Conservation (phyloP, 1,140 invertebrate species). For the Drosophila pruinosa region DNA sequence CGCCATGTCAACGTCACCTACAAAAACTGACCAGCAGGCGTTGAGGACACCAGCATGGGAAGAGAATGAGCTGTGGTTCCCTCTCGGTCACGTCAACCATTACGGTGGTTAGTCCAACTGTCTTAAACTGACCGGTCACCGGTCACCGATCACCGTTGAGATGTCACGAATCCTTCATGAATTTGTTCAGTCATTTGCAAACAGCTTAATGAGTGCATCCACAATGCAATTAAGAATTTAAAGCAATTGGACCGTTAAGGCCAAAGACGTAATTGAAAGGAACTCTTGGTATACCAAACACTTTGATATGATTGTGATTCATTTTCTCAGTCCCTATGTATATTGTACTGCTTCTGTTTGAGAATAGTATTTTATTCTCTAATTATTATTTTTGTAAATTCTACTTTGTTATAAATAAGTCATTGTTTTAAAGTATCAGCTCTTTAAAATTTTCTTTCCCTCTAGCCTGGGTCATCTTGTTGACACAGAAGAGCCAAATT, state of each 20-base stretch:
- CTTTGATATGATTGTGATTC: no score
- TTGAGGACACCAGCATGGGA: background rate
- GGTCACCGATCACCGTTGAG: background rate
- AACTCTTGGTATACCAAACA: no score
- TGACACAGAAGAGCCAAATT: no score
- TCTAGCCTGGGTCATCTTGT: no score
- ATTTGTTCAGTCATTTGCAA: background rate
- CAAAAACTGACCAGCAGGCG: conserved; percentile 28
- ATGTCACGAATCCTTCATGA: conserved; percentile 8
- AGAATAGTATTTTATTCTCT: no score
- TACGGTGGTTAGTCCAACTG: conserved; percentile 6
- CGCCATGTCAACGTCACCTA: conserved; percentile 56
- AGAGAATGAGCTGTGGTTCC: background rate
- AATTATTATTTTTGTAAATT: no score
- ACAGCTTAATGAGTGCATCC: conserved; percentile 11
- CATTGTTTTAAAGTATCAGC: no score
- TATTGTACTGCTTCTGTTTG: no score
- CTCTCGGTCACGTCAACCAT: conserved; percentile 2
- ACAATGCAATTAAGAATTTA: conserved; percentile 9
- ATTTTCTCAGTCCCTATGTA: no score
- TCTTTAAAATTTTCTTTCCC: no score
- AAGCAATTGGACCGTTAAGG: background rate
- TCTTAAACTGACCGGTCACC: background rate
- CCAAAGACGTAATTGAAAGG: background rate
- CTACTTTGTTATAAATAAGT: no score